These are phyloP conservation scores for Amblyraja radiata DNA, from an alignment of 2,797 vertebrate species.

Conservation along the genomic window DNA sequence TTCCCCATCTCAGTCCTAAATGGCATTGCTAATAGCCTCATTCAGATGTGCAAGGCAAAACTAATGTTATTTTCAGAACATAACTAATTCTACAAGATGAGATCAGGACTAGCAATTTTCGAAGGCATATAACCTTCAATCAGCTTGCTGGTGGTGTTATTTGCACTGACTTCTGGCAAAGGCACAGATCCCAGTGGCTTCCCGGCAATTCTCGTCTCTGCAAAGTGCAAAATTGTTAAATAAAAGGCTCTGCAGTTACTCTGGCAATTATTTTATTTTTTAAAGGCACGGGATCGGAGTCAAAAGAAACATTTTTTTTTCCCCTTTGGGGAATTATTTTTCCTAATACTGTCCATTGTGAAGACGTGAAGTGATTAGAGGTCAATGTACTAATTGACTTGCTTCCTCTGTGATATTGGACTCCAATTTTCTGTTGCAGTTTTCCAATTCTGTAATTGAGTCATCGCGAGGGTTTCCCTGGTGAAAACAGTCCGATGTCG, in stretches of 20 bases:
- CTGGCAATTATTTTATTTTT: neutral
- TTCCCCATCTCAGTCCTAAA: no score
- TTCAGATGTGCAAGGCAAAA: no score
- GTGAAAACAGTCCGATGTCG: neutral
- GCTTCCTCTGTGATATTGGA: neutral
- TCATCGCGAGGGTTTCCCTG: slow-evolving; percentile 21
- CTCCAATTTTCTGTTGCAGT: neutral
- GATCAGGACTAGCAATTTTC: neutral
- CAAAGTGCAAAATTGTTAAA: neutral
- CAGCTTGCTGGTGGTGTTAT: neutral
- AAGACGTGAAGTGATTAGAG: neutral
- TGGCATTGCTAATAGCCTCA: no score
- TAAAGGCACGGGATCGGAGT: neutral
- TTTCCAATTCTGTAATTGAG: neutral
- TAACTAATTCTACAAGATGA: neutral
- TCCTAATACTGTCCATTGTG: neutral
- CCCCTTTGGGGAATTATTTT: neutral
- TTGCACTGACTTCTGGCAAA: neutral
- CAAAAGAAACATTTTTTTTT: neutral
- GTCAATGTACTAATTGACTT: neutral
- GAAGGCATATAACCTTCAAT: neutral
- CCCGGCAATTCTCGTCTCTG: neutral
- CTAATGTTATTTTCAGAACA: neutral
- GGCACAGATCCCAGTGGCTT: neutral
- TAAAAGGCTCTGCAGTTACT: neutral